A percentile compares a stretch with the other conserved stretches of the same genome.
phyloP scores from a whole-genome alignment of 1,140 invertebrate genomes.

The Colletes latitarsis region DNA sequence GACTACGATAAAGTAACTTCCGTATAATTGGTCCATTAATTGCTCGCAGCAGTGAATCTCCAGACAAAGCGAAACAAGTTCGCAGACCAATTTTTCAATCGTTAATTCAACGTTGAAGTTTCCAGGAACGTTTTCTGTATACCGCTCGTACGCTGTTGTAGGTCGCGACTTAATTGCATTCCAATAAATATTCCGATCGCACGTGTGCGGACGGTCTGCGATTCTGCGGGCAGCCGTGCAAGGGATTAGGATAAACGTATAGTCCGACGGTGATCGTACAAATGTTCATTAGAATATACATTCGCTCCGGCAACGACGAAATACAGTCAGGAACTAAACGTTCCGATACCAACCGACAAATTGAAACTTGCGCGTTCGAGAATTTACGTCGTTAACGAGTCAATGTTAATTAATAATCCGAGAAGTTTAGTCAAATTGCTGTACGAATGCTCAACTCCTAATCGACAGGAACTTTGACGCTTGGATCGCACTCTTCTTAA shows the following conservation, averaged over 20 bases:
- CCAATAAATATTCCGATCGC: constrained; percentile 1
- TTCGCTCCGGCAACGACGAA: not conserved
- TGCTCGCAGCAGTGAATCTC: not conserved
- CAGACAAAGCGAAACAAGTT: not conserved
- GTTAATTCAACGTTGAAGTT: not conserved
- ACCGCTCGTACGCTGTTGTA: not conserved
- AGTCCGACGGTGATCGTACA: constrained; percentile 17
- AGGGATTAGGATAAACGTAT: constrained; percentile 42
- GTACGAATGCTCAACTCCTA: not conserved
- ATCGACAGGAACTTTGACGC: too few relatives aligned
- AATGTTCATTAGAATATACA: constrained; percentile 42
- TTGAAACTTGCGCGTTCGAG: not conserved
- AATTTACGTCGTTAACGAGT: not conserved
- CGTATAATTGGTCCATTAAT: not conserved
- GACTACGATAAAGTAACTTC: too few relatives aligned
- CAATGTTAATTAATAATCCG: not conserved
- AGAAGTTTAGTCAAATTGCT: not conserved
- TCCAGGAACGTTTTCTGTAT: not conserved
- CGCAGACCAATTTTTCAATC: not conserved
- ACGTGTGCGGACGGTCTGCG: not conserved
- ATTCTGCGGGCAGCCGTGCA: constrained; percentile 5
- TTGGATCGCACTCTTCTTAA: too few relatives aligned
- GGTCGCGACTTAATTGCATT: not conserved
- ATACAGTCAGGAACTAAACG: not conserved
- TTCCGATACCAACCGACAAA: not conserved